Conservation (phyloP, 1,140 invertebrate genomes). For the Temnothorax nylanderi region DNA sequence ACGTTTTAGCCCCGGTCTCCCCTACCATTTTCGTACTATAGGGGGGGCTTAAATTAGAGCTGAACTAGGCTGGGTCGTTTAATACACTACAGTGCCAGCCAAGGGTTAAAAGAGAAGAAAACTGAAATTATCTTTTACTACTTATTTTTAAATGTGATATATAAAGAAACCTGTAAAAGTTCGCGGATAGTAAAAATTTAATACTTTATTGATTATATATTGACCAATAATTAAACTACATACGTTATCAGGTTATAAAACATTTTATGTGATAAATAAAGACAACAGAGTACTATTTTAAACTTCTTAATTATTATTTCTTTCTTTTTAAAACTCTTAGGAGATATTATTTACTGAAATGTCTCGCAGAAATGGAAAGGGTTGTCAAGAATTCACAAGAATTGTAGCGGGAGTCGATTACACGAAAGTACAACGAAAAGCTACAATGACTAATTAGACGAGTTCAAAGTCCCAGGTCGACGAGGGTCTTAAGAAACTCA, state of each 20-base stretch:
- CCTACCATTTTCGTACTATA: too few relatives aligned
- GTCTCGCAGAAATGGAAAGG: neutral
- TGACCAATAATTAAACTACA: neutral
- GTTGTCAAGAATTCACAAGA: neutral
- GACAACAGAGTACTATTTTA: neutral
- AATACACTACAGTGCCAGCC: too few relatives aligned
- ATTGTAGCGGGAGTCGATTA: neutral
- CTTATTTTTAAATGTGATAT: neutral
- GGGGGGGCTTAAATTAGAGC: too few relatives aligned
- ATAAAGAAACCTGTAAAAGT: neutral
- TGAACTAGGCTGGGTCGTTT: too few relatives aligned
- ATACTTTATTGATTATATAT: neutral
- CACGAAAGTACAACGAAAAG: conserved; percentile 19
- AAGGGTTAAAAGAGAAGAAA: neutral
- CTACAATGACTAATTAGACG: conserved; percentile 31
- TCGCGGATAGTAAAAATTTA: too few relatives aligned
- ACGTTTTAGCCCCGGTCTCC: too few relatives aligned
- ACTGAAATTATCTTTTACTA: neutral
- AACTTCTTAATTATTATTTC: conserved; percentile 5
- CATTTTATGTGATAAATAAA: neutral
- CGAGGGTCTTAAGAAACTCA: conserved; percentile 12
- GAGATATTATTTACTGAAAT: neutral
- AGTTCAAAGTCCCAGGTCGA: conserved; percentile 12
- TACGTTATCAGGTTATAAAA: neutral
- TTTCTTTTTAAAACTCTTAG: neutral